Evolutionary conservation across 2,888 invertebrate species (phyloP).

Genomic region (Caenorhabditis becei): DNA sequence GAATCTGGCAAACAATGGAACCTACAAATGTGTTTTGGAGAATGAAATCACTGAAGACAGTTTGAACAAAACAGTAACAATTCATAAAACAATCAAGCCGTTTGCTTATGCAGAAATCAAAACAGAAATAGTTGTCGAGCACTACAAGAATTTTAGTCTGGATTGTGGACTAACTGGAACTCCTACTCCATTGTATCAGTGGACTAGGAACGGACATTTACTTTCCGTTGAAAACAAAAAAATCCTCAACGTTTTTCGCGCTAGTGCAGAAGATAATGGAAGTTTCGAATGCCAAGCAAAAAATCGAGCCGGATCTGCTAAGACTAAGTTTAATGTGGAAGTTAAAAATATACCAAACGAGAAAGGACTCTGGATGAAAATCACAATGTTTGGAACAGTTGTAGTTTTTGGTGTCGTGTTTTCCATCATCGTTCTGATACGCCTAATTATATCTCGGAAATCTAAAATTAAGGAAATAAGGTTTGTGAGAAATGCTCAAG

Average conservation of each 20-base stretch:
- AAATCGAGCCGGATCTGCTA: constrained; percentile 88
- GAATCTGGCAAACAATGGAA: constrained; percentile 12
- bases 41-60: constrained; percentile 2
- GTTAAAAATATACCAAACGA: constrained; percentile 14
- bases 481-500: too few relatives aligned
- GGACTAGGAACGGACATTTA: constrained; percentile 42
- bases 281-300: constrained; percentile 84
- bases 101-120: neutral
- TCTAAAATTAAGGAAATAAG: too few relatives aligned
- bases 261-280: constrained; percentile 84
- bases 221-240: neutral
- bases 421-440: neutral
- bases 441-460: too few relatives aligned
- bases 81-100: constrained; percentile 6
- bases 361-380: neutral
- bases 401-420: neutral
- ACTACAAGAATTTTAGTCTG: constrained; percentile 10
- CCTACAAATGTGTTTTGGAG: constrained; percentile 41
- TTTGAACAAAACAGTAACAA: constrained; percentile 15
- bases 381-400: neutral
- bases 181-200: constrained; percentile 43
- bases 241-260: constrained; percentile 33
- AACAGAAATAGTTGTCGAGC: constrained; percentile 13
- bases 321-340: constrained; percentile 26
- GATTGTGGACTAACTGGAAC: constrained; percentile 43